Conservation (phyloP, 2,797 vertebrate species). For the Neomorphus geoffroyi region DNA sequence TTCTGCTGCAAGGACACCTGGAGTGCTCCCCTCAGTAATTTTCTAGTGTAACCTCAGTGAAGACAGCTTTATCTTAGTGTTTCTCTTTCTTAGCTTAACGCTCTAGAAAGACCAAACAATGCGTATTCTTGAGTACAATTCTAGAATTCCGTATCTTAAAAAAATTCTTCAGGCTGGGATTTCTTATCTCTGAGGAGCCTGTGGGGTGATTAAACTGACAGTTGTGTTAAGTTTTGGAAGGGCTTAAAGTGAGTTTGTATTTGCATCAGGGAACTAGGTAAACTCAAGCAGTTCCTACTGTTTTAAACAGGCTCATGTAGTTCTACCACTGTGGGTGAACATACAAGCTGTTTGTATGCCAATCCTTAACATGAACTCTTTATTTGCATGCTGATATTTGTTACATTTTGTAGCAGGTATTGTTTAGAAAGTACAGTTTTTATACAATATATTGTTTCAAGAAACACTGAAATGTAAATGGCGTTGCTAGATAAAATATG, state of each 20-base stretch:
- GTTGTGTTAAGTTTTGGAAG: background rate
- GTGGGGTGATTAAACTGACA: background rate
- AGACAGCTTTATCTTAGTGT: background rate
- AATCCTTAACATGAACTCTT: background rate
- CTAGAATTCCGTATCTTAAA: background rate
- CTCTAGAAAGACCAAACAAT: background rate
- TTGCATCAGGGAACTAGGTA: background rate
- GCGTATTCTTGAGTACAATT: background rate
- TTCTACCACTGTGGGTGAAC: background rate
- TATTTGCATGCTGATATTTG: background rate
- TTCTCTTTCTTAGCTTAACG: background rate
- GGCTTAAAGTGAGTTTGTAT: background rate
- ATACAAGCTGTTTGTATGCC: background rate
- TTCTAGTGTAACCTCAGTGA: background rate
- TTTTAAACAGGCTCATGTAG: background rate
- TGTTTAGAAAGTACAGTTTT: background rate
- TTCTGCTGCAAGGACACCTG: too few species aligned
- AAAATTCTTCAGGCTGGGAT: background rate
- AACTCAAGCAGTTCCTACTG: background rate
- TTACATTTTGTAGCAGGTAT: background rate
- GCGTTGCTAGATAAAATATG: background rate
- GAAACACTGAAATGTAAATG: background rate
- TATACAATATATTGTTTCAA: background rate
- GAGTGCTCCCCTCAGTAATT: too few species aligned
- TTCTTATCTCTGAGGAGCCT: background rate